phyloP scores from a whole-genome alignment of 1,140 invertebrate species.

The Drosophila suzukii region DNA sequence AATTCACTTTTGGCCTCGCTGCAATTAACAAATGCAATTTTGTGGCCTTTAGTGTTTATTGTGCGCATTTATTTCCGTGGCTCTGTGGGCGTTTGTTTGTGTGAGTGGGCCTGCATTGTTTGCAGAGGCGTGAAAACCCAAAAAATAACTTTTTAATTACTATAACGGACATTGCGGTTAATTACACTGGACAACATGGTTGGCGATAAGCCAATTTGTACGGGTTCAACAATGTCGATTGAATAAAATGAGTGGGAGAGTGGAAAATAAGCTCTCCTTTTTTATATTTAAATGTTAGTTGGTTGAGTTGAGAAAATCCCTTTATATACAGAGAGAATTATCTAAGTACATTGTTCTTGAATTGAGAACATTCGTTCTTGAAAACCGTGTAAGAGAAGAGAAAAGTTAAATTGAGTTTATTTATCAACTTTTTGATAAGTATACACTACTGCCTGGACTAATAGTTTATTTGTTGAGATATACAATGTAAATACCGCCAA shows the following conservation, averaged over 20 bases:
- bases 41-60: slow-evolving; percentile 58
- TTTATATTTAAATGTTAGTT: background rate
- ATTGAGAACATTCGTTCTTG: too few species aligned
- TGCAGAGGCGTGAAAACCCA: slow-evolving; percentile 55
- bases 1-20: slow-evolving; percentile 43
- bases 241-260: slow-evolving; percentile 3
- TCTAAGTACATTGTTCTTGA: too few species aligned
- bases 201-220: slow-evolving; percentile 44
- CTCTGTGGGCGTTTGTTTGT: background rate
- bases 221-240: slow-evolving; percentile 17
- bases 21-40: slow-evolving; percentile 73
- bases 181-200: slow-evolving; percentile 51
- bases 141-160: slow-evolving; percentile 65
- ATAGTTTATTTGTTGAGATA: too few species aligned
- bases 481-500: too few species aligned
- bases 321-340: too few species aligned
- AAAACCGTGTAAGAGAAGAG: too few species aligned
- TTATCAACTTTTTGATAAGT: too few species aligned
- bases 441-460: too few species aligned
- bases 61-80: slow-evolving; percentile 27
- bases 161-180: slow-evolving; percentile 49
- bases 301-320: background rate
- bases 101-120: slow-evolving; percentile 4
- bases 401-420: too few species aligned
- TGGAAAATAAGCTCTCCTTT: background rate